Evolutionary conservation across 2,888 invertebrate genomes (phyloP), one percentile per base, ranked within the genome.

Genomic region (Catocala fraxini): DNA sequence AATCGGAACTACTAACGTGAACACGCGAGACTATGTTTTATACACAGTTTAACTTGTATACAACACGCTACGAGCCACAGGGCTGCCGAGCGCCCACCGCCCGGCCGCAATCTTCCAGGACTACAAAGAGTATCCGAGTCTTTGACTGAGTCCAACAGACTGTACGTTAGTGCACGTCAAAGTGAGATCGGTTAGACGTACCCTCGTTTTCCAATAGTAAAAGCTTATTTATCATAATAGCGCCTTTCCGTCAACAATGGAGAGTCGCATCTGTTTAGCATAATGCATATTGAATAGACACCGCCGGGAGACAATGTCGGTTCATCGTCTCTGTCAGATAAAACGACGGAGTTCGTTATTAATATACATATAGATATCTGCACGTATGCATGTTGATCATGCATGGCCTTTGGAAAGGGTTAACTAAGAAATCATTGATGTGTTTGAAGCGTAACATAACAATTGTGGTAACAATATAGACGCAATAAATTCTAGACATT

Each of bases 201-300:
- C 47, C 73, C 60, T 61, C 39, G 56, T 62, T 56, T 71, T 75
- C 65, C 63, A 67, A 69, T 65, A 71, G 51, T 46, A 47, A 42
- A 52, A 59, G 63, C 58, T 68, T 66, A 72, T 75, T 78, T 76
- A 81, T 78, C 71, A 71, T 76, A 77, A 80, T 63, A 71, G 72
- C 73, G 68, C 52, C 56, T 69, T 78, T 68, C 66, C 65, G 68
- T 75, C 77, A 76, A 83, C 79, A 83, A 81, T 72, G 67, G 66
- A 56, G 59, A 45, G 66, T 76, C 73, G 72, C 71, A 71, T 72
- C 75, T 79, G 70, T 77, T 82, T 80, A 79, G 51, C 76, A 82
- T 84, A 80, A 84, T 79, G 79, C 79, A 79, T 73, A 77, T 70
- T 80, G 83, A 82, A 80, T 77, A 71, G 76, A 58, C 65, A 45